Base-by-base conservation (phyloP, 2,888 invertebrate genomes). In the Deilephila elpenor region DNA sequence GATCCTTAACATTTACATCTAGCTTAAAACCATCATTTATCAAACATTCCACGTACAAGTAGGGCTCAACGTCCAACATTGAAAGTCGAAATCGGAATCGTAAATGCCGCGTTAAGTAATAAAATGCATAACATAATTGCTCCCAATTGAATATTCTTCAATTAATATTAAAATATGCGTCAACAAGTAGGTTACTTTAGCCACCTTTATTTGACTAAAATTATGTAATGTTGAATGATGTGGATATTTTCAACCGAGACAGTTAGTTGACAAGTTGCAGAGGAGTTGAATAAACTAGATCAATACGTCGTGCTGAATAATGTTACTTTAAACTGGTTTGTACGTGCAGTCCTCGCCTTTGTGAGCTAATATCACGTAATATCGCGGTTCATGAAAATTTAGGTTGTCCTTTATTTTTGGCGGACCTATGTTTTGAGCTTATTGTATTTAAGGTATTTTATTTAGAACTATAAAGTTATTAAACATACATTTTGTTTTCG, bases 101-200 rank as follows among this genome's bases (percentile, higher is more conserved):
- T n/a, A n/a, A 56, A 56, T n/a, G 17, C 56, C 67, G 25, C 5
- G 25, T 51, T 67, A 67, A 44, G 20, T 64, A 64, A 64, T 14
- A 64, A 62, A 62, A 64, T 25, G 44, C 44, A 17, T 44, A 67
- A 67, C 67, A 51, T 51, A 67, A 67, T 51, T 67, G 51, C 17
- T 67, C 51, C 64, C 20, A 64, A 56, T 72, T 32, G 32, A 53
- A 34, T 56, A 34, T 60, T 64, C 34, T 56, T 56, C 25, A 72
- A 72, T 64, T 34, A 51, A 70, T 60, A 73, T 73, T 73, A 37
- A 73, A 60, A 59, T 70, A 73, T 73, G 70, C 70, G 44, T 44
- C 20, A 73, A 73, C 7, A 73, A 70, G 60, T 73, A 53, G 73
- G 73, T 70, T 73, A 60, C 14, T 67, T 62, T 72, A 53, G 34